These are phyloP conservation scores for Pinna nobilis DNA, from an alignment of 1,140 invertebrate species.

Conservation along the genomic window DNA sequence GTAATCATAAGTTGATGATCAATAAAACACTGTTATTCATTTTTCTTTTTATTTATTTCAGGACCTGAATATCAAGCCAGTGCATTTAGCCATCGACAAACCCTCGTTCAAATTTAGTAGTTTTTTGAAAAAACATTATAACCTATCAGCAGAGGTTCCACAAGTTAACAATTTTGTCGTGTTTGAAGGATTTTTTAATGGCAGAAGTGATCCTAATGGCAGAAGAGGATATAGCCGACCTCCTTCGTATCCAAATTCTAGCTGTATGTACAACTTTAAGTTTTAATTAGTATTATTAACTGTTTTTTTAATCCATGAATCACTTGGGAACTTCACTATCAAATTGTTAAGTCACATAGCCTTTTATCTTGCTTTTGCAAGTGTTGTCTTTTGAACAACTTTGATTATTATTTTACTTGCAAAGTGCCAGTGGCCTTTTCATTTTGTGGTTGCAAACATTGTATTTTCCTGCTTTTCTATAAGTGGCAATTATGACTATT, in stretches of 20 bases:
- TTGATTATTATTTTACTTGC: no score
- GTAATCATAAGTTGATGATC: no score
- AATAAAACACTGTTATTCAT: not conserved
- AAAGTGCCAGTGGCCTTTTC: no score
- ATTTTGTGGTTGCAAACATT: no score
- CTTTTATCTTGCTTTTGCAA: no score
- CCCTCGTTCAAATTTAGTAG: slow-evolving; percentile 90
- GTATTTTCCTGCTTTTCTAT: no score
- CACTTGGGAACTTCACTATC: no score
- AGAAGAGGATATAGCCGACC: slow-evolving; percentile 28
- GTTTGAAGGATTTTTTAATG: slow-evolving; percentile 87
- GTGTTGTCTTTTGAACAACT: no score
- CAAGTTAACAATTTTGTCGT: slow-evolving; percentile 94
- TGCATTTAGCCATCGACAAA: slow-evolving; percentile 90
- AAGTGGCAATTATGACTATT: no score
- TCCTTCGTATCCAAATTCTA: slow-evolving; percentile 25
- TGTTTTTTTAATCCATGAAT: not conserved
- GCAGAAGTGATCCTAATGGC: slow-evolving; percentile 56
- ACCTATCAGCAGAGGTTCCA: slow-evolving; percentile 81
- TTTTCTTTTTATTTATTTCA: slow-evolving; percentile 64
- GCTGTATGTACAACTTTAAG: slow-evolving; percentile 1
- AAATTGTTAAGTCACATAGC: no score
- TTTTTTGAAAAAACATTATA: slow-evolving; percentile 91
- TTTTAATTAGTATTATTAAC: not conserved
- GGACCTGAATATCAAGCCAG: slow-evolving; percentile 82